A percentile compares a stretch with the other conserved stretches of the same genome.
These are phyloP conservation scores for Penelope pileata DNA, from an alignment of 2,113 vertebrate genomes.

Conservation along the genomic window DNA sequence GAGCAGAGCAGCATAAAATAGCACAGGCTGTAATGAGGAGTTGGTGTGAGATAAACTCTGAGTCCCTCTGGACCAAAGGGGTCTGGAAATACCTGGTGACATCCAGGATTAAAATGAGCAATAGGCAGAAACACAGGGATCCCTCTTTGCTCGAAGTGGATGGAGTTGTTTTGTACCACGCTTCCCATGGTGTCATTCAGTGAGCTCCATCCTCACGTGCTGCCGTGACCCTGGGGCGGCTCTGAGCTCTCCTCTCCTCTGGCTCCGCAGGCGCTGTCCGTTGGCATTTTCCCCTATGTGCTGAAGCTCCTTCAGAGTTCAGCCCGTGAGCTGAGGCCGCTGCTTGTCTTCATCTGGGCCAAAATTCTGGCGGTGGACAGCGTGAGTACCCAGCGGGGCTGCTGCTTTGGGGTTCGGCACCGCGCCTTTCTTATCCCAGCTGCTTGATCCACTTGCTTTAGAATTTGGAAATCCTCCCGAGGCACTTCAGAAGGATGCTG, in stretches of 20 bases:
- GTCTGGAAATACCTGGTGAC: neutral
- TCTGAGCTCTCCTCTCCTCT: neutral
- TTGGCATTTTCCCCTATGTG: slow-evolving; percentile 97
- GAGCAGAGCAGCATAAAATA: neutral
- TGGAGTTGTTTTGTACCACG: neutral
- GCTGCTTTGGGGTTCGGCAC: neutral
- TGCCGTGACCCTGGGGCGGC: neutral
- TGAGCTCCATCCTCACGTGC: neutral
- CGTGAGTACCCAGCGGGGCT: slow-evolving; percentile 78
- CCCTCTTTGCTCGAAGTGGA: neutral
- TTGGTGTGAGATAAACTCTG: neutral
- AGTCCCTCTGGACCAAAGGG: neutral
- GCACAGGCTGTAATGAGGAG: neutral
- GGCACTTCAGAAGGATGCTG: fast-evolving
- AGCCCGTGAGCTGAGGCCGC: slow-evolving; percentile 92
- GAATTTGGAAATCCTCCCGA: neutral
- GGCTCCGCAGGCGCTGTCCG: slow-evolving; percentile 87
- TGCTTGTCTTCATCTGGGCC: slow-evolving; percentile 99
- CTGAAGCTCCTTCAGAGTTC: slow-evolving; percentile 98
- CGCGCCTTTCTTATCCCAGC: neutral
- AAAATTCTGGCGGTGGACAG: slow-evolving; percentile 99
- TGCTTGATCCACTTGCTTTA: neutral
- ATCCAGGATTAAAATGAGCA: neutral
- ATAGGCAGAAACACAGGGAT: neutral
- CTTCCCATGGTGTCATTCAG: neutral